phyloP scores from a whole-genome alignment of 2,888 invertebrate genomes.

The Salticus scenicus region DNA sequence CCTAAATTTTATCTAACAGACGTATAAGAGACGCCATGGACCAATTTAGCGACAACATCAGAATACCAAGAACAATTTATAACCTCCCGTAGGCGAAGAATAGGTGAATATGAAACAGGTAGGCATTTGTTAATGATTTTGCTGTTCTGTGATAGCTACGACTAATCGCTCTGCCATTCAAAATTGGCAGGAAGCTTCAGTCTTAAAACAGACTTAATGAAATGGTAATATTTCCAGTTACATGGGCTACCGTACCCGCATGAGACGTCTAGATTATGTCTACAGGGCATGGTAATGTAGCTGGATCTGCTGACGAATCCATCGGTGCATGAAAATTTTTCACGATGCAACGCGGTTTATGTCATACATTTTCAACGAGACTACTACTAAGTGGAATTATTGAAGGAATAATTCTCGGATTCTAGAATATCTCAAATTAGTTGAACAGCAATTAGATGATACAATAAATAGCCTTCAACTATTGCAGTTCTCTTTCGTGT shows the following conservation, averaged over 20 bases:
- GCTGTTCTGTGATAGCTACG: constrained; percentile 2
- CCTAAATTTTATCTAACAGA: not conserved
- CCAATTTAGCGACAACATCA: constrained; percentile 35
- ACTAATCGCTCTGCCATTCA: constrained; percentile 39
- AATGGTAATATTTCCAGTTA: constrained; percentile 62
- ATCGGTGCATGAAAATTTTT: constrained; percentile 40
- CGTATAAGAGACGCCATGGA: constrained; percentile 3
- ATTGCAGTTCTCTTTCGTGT: not conserved
- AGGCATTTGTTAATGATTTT: constrained; percentile 33
- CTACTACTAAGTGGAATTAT: not conserved
- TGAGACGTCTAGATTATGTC: constrained; percentile 31
- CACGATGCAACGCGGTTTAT: constrained; percentile 33
- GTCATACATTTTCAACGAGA: constrained; percentile 53
- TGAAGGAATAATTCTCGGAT: too few species aligned
- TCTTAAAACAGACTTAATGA: constrained; percentile 52
- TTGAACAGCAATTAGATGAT: not conserved
- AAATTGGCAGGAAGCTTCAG: constrained; percentile 49
- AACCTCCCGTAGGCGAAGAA: constrained; percentile 39
- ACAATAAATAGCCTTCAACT: not conserved
- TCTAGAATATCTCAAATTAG: not conserved
- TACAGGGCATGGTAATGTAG: constrained; percentile 35
- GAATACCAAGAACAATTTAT: constrained; percentile 12
- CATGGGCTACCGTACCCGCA: constrained; percentile 66
- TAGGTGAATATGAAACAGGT: constrained; percentile 61
- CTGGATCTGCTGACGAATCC: constrained; percentile 28